Evolutionary conservation across 2,888 invertebrate genomes (phyloP).

Genomic region (Tolmerus cingulatus): DNA sequence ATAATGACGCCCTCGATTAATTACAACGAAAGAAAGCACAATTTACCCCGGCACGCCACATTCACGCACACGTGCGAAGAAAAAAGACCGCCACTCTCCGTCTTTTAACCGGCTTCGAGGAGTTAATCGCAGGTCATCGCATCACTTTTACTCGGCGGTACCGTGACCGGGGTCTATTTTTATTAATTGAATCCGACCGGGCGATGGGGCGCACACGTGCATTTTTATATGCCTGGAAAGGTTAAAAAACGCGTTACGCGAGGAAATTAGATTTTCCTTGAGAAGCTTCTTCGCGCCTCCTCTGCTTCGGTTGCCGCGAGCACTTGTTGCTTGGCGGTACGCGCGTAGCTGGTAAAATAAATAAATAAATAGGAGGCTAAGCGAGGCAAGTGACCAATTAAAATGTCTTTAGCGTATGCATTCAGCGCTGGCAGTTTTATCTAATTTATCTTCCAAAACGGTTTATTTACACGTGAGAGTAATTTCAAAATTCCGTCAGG

Average conservation of each 20-base stretch:
- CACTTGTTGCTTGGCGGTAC: not conserved
- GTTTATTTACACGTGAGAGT: not conserved
- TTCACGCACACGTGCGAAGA: not conserved
- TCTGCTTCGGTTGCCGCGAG: not conserved
- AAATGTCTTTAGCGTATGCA: not conserved
- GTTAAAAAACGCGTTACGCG: not conserved
- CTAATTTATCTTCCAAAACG: not conserved
- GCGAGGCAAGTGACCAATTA: not conserved
- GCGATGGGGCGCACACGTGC: not conserved
- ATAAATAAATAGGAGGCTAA: not conserved
- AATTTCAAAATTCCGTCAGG: not conserved
- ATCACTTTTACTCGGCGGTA: not conserved
- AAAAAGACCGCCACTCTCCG: not conserved
- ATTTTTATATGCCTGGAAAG: not conserved
- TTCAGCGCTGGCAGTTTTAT: not conserved
- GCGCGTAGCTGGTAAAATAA: not conserved
- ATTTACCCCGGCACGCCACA: not conserved
- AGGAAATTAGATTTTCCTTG: not conserved
- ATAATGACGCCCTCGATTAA: not conserved
- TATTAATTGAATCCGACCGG: conserved; percentile 6
- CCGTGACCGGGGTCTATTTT: not conserved
- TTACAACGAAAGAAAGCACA: not conserved
- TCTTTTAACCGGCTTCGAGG: not conserved
- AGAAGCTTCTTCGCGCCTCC: not conserved
- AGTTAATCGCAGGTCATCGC: not conserved